Base-by-base conservation (phyloP, 53 echinoderm and acorn worm genomes). In the Henricia sp. region DNA sequence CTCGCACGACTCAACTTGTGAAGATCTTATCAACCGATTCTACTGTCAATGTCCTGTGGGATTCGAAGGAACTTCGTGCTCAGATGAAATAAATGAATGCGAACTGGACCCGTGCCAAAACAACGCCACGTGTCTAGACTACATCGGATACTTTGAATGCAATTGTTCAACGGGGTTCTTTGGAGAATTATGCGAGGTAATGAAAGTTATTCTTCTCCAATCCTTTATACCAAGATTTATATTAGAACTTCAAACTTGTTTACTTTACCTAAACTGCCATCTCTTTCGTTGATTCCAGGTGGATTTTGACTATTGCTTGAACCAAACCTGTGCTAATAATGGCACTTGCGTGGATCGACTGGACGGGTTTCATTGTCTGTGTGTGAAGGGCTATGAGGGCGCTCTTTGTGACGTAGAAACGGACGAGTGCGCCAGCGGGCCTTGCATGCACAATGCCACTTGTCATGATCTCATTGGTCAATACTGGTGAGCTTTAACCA, bases 321-420 rank as follows among this genome's bases (percentile, higher is more conserved):
- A 77, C 77, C 77, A 21, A 58, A 77, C 85, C 3, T 84, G 85
- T 26, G 44, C 55, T 12, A 71, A 84, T 56, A 84, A 71, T 37
- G 85, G 71, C 42, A 71, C 73, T 35, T 85, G 85, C 48, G 62
- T 48, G 25, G 85, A 85, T 35, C 43, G 50, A 42, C 33, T 63
- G 20, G 73, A 85, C 32, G 85, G 73, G 71, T 85, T 85, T 60
- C 71, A 85, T 59, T 85, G 85, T 72, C 42, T 72, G 10, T 85
- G 85, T 30, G 55, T 25, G 24, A 48, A 6, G 48, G 85, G 85
- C 19, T 85, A 59, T 55, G 73, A 72, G 73, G 85, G 85, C 42
- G 21, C 21, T 25, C 28, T 60, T 39, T 85, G 85, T 62, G 73
- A 59, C 36, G 62, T 62, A 29, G 85, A 85, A 30, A 85, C 44